A percentile compares a stretch with the other conserved stretches of the same genome.
Evolutionary conservation across 2,888 invertebrate genomes (phyloP).

Genomic region (Tanaodytes sp.): DNA sequence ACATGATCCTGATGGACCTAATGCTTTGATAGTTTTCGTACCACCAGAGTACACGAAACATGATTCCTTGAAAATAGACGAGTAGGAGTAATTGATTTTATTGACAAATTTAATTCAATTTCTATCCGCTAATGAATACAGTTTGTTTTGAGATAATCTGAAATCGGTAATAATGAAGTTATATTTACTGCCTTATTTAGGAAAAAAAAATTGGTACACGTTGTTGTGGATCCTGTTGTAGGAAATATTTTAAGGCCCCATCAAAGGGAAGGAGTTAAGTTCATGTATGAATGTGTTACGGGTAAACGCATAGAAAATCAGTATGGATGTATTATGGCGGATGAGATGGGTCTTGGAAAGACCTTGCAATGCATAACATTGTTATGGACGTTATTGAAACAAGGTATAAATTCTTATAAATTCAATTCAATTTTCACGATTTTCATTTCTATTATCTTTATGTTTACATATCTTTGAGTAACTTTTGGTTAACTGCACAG

Average conservation of each 20-base stretch:
- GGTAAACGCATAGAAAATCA: constrained; percentile 89
- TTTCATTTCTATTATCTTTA: too few species aligned
- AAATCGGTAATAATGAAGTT: too few species aligned
- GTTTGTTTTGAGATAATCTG: too few species aligned
- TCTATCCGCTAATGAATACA: too few species aligned
- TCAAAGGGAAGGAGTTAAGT: constrained; percentile 98
- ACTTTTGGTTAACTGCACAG: too few species aligned
- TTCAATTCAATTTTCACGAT: background rate
- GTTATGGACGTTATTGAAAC: constrained; percentile 93
- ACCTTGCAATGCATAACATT: constrained; percentile 97
- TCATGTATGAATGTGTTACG: constrained; percentile 99
- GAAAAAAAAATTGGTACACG: constrained; percentile 85
- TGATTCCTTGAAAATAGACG: constrained; percentile 87
- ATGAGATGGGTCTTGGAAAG: constrained; percentile 99
- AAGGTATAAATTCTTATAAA: too few species aligned
- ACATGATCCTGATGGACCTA: constrained; percentile 93
- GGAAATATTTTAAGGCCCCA: constrained; percentile 94
- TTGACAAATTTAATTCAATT: background rate
- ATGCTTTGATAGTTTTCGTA: constrained; percentile 89
- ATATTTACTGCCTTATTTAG: too few species aligned
- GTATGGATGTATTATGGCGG: constrained; percentile 99
- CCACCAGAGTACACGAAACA: constrained; percentile 90
- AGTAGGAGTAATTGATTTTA: constrained; percentile 71
- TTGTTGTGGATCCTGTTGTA: constrained; percentile 96
- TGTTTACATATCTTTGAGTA: too few species aligned